A percentile compares a stretch with the other conserved stretches of the same genome.
Evolutionary conservation across 2,888 invertebrate species (phyloP).

Genomic region (Kryphioiulus occultus): DNA sequence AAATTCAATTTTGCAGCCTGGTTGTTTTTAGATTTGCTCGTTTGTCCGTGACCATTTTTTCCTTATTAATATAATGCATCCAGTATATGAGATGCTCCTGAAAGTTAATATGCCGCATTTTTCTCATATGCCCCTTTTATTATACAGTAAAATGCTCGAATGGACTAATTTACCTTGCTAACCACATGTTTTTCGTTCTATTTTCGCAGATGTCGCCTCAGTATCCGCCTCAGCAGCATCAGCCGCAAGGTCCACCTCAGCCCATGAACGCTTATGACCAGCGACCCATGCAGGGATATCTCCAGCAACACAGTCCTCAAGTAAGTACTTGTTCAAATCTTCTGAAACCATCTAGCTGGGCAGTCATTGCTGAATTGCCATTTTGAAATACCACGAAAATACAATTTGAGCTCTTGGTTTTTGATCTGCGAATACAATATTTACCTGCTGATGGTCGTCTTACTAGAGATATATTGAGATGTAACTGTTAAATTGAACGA

Average conservation of each 20-base stretch:
- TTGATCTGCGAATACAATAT: too few species aligned
- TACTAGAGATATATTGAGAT: too few species aligned
- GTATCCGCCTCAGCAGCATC: slow-evolving; percentile 45
- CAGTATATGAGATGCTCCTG: not conserved
- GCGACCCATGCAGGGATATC: slow-evolving; percentile 43
- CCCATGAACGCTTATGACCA: slow-evolving; percentile 44
- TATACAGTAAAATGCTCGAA: not conserved
- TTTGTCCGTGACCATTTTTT: not conserved
- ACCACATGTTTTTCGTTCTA: not conserved
- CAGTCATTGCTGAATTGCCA: too few species aligned
- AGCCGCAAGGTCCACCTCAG: slow-evolving; percentile 7
- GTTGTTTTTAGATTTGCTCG: not conserved
- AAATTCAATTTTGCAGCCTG: not conserved
- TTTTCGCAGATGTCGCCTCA: slow-evolving; percentile 48
- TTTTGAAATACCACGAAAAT: too few species aligned
- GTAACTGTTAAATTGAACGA: too few species aligned
- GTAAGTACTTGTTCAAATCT: slow-evolving; percentile 20
- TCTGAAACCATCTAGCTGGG: too few species aligned
- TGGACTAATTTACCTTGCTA: not conserved
- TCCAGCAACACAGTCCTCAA: slow-evolving; percentile 50
- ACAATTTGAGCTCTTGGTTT: too few species aligned
- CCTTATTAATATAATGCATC: not conserved
- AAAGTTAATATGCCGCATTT: not conserved
- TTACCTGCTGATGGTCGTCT: too few species aligned
- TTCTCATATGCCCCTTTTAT: not conserved